Conservation (phyloP, 2,888 invertebrate genomes). For the Polydrusus cervinus region DNA sequence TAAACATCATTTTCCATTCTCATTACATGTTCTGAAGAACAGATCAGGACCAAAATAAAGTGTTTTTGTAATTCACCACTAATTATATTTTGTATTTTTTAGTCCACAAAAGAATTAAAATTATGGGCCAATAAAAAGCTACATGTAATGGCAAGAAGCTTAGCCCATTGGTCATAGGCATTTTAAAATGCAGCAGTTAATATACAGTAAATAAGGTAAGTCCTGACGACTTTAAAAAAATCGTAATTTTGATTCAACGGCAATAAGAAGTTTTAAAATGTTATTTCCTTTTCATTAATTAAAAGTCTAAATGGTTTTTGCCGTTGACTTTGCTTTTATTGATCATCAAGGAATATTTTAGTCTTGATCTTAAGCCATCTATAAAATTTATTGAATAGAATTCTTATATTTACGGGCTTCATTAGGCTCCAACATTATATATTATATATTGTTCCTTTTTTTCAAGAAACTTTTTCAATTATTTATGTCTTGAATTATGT, state of each 20-base stretch:
- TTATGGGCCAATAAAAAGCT: neutral
- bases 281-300: neutral
- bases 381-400: neutral
- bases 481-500: too few relatives aligned
- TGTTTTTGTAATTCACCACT: too few relatives aligned
- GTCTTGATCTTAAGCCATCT: neutral
- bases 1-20: too few relatives aligned
- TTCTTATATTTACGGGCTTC: neutral
- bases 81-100: neutral
- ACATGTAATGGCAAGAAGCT: neutral
- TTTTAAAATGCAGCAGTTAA: neutral
- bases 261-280: neutral
- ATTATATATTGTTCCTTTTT: too few relatives aligned
- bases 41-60: too few relatives aligned
- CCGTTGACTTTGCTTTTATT: neutral
- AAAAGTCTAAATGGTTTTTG: neutral
- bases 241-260: neutral
- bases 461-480: too few relatives aligned
- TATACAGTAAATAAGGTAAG: conserved; percentile 11
- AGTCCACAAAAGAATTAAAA: neutral
- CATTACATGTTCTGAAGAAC: too few relatives aligned
- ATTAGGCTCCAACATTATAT: neutral
- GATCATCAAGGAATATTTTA: neutral
- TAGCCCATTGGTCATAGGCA: neutral
- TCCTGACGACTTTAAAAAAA: neutral